Evolutionary conservation across 2,888 invertebrate species (phyloP).

Genomic region (Oligia fasciuncula): DNA sequence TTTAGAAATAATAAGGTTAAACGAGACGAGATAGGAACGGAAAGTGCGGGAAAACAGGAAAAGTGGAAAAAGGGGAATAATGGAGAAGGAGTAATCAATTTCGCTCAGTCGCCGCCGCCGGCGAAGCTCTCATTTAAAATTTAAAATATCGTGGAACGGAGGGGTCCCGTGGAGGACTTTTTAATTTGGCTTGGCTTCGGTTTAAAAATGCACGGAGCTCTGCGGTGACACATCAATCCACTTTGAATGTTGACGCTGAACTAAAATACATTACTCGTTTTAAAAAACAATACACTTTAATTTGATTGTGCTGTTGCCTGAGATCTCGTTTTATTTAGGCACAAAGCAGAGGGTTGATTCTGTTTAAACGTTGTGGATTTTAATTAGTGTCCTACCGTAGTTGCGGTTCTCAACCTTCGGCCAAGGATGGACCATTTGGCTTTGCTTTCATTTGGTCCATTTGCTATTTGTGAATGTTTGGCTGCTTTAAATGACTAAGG

Average conservation of each 20-base stretch:
- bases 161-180: conserved; percentile 86
- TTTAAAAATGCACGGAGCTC: conserved; percentile 88
- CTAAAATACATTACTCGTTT: conserved; percentile 74
- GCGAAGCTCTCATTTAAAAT: conserved; percentile 89
- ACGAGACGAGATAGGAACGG: conserved; percentile 85
- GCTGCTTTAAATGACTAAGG: conserved; percentile 22
- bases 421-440: conserved; percentile 23
- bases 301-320: conserved; percentile 46
- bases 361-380: conserved; percentile 53
- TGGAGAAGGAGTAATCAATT: conserved; percentile 90
- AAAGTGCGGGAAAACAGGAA: conserved; percentile 83
- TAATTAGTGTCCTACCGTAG: conserved; percentile 47
- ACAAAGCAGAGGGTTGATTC: conserved; percentile 41
- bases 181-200: conserved; percentile 87
- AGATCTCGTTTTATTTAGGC: conserved; percentile 44
- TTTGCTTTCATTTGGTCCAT: conserved; percentile 29
- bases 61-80: conserved; percentile 89
- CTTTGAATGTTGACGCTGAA: conserved; percentile 84
- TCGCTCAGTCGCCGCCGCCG: conserved; percentile 87
- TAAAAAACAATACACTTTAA: conserved; percentile 58
- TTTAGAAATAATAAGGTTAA: conserved; percentile 86
- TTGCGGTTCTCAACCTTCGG: conserved; percentile 43
- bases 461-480: conserved; percentile 35
- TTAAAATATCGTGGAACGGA: conserved; percentile 87
- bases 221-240: conserved; percentile 89